Evolutionary conservation across 1,140 invertebrate genomes (phyloP).

Genomic region (Galendromus occidentalis): DNA sequence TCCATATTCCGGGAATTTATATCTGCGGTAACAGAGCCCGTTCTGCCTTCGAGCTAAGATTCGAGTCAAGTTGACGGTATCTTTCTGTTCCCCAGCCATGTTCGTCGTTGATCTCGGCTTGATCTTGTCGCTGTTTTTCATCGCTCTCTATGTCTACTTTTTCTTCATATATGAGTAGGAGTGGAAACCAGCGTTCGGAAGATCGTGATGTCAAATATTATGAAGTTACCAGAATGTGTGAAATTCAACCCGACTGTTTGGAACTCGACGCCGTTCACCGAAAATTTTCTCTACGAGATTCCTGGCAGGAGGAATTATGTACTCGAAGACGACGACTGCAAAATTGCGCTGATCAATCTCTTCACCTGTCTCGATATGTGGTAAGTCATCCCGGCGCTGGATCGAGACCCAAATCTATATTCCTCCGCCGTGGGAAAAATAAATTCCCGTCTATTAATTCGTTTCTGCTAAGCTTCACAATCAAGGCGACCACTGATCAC

Average conservation of each 20-base stretch:
- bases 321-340: not conserved
- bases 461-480: too few species aligned
- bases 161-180: not conserved
- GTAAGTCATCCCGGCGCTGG: too few species aligned
- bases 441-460: too few species aligned
- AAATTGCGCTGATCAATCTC: not conserved
- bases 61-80: not conserved
- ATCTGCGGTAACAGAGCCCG: too few species aligned
- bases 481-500: too few species aligned
- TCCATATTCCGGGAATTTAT: too few species aligned
- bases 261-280: not conserved
- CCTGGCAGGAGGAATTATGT: not conserved
- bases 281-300: not conserved
- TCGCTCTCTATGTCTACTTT: conserved; percentile 2
- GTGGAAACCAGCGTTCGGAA: not conserved
- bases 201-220: not conserved
- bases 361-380: not conserved
- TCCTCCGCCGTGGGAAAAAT: too few species aligned
- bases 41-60: too few species aligned
- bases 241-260: not conserved
- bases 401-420: too few species aligned
- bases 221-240: not conserved
- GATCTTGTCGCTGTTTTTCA: not conserved
- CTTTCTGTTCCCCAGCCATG: not conserved
- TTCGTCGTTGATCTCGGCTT: not conserved